Conservation (phyloP, 2,113 vertebrate genomes). For the Xyrauchen texanus region DNA sequence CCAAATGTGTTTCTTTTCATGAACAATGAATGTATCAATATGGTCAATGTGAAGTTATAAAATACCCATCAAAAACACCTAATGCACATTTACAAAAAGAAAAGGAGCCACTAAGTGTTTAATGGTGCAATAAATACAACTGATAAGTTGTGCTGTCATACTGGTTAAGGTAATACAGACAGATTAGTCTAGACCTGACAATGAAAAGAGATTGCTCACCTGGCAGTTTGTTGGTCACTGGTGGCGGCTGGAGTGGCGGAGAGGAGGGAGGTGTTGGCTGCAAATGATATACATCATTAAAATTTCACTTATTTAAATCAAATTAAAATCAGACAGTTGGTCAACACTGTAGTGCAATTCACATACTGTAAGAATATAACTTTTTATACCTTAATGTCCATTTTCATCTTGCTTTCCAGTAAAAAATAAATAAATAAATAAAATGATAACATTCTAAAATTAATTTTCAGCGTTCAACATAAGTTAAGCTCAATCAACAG, state of each 20-base stretch:
- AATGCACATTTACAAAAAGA: not conserved
- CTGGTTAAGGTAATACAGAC: not conserved
- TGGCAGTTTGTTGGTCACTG: constrained; percentile 63
- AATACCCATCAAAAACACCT: not conserved
- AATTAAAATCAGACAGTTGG: too few species aligned
- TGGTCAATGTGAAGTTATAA: too few species aligned
- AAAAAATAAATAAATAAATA: too few species aligned
- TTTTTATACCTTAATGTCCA: too few species aligned
- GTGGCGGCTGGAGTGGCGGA: constrained; percentile 70
- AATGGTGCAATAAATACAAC: not conserved
- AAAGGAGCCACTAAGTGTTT: not conserved
- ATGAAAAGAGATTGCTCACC: constrained; percentile 38
- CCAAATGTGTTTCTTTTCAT: too few species aligned
- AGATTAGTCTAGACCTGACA: not conserved
- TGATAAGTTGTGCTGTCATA: not conserved
- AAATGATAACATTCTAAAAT: too few species aligned
- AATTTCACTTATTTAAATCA: not conserved
- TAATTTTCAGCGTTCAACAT: too few species aligned
- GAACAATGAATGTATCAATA: too few species aligned
- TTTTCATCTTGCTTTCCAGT: too few species aligned
- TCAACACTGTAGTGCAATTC: not conserved
- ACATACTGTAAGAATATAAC: too few species aligned
- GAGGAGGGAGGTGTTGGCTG: constrained; percentile 64
- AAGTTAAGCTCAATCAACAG: too few species aligned
- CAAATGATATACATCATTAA: not conserved